Conservation (phyloP, 2,797 vertebrate species). For the Falco peregrinus region DNA sequence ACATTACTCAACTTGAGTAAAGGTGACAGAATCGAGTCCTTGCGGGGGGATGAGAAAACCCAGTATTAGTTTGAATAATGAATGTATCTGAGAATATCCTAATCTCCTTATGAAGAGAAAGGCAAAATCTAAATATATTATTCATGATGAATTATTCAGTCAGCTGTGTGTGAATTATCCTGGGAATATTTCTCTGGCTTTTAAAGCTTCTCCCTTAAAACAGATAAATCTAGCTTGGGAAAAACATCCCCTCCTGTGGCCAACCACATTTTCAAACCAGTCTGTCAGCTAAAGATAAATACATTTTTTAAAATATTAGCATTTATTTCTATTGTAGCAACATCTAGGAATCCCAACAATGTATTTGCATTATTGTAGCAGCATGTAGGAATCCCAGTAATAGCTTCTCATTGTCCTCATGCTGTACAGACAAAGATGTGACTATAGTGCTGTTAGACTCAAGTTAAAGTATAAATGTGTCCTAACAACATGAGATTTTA, state of each 20-base stretch:
- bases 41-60: neutral
- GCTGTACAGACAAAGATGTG: neutral
- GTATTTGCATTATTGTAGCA: neutral
- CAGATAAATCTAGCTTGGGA: conserved; percentile 36
- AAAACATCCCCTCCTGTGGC: conserved; percentile 24
- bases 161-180: conserved; percentile 60
- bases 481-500: neutral
- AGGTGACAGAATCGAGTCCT: conserved; percentile 35
- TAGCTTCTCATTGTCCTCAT: conserved; percentile 13
- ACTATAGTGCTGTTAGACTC: neutral
- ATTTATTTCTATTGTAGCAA: conserved; percentile 4
- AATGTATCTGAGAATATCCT: conserved; percentile 63
- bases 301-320: neutral
- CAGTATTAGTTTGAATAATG: conserved; percentile 65
- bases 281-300: conserved; percentile 19
- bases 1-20: conserved; percentile 13
- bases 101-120: conserved; percentile 63
- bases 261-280: conserved; percentile 11
- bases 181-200: conserved; percentile 53
- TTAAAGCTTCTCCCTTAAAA: conserved; percentile 49
- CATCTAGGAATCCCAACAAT: neutral
- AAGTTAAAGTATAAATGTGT: neutral
- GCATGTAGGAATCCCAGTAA: neutral
- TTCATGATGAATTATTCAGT: conserved; percentile 68
- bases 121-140: conserved; percentile 60